Base-by-base conservation (phyloP, 2,888 invertebrate genomes). In the Drosophila cognata region DNA sequence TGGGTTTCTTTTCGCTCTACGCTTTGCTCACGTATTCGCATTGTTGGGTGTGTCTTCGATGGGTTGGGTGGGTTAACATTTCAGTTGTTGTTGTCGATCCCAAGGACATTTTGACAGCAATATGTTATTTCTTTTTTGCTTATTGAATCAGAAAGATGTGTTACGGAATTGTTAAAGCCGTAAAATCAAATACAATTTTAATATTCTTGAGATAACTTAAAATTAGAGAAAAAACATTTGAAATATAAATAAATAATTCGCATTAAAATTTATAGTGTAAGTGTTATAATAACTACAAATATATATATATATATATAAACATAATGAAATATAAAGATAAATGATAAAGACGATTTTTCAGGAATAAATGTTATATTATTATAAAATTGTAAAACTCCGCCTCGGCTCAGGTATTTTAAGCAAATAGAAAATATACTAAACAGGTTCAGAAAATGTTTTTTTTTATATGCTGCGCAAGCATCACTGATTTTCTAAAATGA, bases 11-110 rank as follows among this genome's bases (percentile, higher is more conserved):
- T 79, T 41, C 55, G 79, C 52, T 78, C 46, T 81, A 36, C 73
- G 68, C 52, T 69, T 80, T 80, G 81, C 56, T 51, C 60, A 52
- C 43, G 36, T 41, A 71, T 90, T 88, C 85, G 90, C 90, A 83
- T 88, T 81, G 66, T 74, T 79, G 79, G 81, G 82, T 71, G 82
- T 81, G 79, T 78, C 82, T 38, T 36, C 28, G 16, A n/a, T 46
- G 3, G 13, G 18, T 68, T 33, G 62, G 77, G 77, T 78, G 78
- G 43, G 13, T 21, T 21, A 52, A 67, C 62, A 48, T 55, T 60
- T 65, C 13, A 33, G 33, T 38, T 57, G 11, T 41, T 48, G n/a
- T 11, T 68, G 33, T 62, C 38, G 63, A 51, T 36, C 46, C 67
- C 88, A 84, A 88, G 88, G 87, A 84, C 88, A 85, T 62, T 71